Evolutionary conservation across 2,113 vertebrate genomes (phyloP).

Genomic region (Castor canadensis): DNA sequence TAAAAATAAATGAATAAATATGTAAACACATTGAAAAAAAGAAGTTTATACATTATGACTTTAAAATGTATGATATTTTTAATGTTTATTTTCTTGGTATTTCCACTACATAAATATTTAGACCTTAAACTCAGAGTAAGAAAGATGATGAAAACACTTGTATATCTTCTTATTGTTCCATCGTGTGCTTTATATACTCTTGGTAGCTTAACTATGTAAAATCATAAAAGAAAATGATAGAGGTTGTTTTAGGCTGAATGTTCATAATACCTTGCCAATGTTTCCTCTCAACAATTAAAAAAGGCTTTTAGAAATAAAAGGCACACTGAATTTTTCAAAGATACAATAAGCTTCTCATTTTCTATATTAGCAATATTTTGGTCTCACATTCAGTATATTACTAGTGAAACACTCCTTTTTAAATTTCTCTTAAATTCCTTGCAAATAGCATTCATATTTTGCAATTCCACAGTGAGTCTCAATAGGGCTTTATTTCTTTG

Average conservation of each 20-base stretch:
- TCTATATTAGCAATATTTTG: neutral
- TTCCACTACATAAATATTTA: conserved; percentile 37
- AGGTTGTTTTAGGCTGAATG: neutral
- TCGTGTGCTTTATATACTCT: neutral
- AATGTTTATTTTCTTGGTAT: neutral
- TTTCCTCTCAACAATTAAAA: conserved; percentile 19
- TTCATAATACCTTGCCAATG: neutral
- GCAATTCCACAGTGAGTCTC: neutral
- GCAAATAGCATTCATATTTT: neutral
- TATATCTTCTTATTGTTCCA: neutral
- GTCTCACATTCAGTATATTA: conserved; percentile 42
- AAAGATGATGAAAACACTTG: conserved; percentile 9
- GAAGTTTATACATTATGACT: neutral
- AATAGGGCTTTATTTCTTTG: neutral
- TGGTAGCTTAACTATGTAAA: conserved; percentile 21
- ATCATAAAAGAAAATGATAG: conserved; percentile 9
- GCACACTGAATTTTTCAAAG: neutral
- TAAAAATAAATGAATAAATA: conserved; percentile 35
- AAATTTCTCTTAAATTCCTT: conserved; percentile 54
- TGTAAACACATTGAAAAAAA: neutral
- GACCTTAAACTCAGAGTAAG: neutral
- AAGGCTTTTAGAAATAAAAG: conserved; percentile 53
- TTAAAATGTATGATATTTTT: conserved; percentile 26
- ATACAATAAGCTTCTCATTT: neutral
- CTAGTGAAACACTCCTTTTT: conserved; percentile 7